A percentile compares a stretch with the other conserved stretches of the same genome.
phyloP scores from a whole-genome alignment of 2,888 invertebrate genomes.

The Sympetrum striolatum region DNA sequence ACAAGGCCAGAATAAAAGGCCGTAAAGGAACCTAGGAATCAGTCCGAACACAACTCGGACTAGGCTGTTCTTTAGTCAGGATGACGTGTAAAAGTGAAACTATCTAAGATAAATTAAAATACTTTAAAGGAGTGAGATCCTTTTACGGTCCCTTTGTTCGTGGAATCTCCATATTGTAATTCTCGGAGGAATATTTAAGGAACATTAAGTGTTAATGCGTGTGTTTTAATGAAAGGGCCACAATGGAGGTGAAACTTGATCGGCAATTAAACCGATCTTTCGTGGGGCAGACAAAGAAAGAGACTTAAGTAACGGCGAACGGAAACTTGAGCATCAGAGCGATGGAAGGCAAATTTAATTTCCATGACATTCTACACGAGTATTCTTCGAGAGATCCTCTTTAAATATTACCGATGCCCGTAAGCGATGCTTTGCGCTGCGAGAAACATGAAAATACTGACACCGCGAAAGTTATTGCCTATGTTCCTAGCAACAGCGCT shows the following conservation, averaged over 20 bases:
- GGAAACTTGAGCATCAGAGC: background rate
- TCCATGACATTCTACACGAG: background rate
- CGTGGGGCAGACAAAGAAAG: background rate
- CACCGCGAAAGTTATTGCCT: background rate
- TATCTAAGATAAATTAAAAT: no score
- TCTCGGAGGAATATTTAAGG: background rate
- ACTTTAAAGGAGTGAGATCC: no score
- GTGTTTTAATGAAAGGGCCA: background rate
- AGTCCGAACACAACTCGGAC: no score
- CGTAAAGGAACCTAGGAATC: no score
- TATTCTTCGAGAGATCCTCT: background rate
- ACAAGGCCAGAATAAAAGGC: no score
- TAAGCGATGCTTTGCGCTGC: background rate
- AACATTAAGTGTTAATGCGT: background rate
- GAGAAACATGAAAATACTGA: no score
- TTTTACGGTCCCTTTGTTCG: background rate
- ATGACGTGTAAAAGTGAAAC: no score
- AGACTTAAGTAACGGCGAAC: background rate
- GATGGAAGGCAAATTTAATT: background rate
- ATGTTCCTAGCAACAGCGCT: background rate
- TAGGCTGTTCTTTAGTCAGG: no score
- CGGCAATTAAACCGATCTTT: background rate
- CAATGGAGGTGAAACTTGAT: slow-evolving; percentile 6
- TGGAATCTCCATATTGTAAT: background rate
- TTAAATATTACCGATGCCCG: no score